A percentile compares a stretch with the other conserved stretches of the same genome.
Evolutionary conservation across 1,140 invertebrate genomes (phyloP).

Genomic region (Temnothorax nylanderi): DNA sequence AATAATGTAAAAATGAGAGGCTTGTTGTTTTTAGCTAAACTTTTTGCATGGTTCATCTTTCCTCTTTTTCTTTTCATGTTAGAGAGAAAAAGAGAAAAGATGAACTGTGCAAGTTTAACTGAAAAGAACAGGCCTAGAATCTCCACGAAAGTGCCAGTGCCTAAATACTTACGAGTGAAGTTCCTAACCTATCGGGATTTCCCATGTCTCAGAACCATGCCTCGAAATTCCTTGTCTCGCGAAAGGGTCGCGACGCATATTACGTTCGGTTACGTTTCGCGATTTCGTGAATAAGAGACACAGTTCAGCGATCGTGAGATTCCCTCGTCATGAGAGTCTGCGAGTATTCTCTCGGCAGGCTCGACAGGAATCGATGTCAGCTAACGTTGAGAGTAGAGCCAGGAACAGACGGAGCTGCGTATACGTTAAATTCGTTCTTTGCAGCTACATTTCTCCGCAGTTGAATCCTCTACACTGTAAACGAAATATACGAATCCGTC

Average conservation of each 20-base stretch:
- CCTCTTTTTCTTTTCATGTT: too few relatives aligned
- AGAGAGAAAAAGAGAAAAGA: too few relatives aligned
- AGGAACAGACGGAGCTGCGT: too few relatives aligned
- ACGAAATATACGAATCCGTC: not conserved
- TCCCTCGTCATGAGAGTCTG: not conserved
- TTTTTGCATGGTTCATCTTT: too few relatives aligned
- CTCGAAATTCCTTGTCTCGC: not conserved
- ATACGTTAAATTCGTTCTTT: not conserved
- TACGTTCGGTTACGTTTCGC: not conserved
- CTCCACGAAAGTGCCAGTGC: too few relatives aligned
- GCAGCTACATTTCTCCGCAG: not conserved
- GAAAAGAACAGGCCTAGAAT: too few relatives aligned
- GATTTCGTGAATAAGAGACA: not conserved
- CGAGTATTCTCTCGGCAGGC: not conserved
- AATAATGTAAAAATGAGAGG: too few relatives aligned
- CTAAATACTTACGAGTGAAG: not conserved
- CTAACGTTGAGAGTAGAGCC: not conserved
- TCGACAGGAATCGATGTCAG: constrained; percentile 30
- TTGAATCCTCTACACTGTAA: not conserved
- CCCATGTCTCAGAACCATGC: not conserved
- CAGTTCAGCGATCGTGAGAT: not conserved
- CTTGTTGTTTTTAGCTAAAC: too few relatives aligned
- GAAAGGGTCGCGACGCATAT: not conserved
- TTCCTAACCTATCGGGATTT: constrained; percentile 59
- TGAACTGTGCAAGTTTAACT: too few relatives aligned